Percentiles rank a stretch among this genome's conserved stretches.
phyloP scores from a whole-genome alignment of 2,888 invertebrate genomes.

The Hemistola chrysoprasaria region DNA sequence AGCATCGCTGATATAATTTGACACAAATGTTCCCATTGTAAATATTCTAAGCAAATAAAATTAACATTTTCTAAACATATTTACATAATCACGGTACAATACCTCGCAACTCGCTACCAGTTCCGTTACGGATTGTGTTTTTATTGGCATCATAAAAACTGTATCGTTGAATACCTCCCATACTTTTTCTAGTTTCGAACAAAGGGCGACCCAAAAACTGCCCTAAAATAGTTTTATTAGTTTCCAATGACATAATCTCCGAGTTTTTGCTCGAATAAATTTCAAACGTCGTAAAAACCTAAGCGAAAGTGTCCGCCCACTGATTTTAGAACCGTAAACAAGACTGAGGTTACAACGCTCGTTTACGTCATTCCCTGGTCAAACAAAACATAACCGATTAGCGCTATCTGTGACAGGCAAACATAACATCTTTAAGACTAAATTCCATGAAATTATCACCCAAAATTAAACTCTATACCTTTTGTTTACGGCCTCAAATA shows the following conservation, averaged over 20 bases:
- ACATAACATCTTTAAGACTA: conserved; percentile 60
- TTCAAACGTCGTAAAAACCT: conserved; percentile 26
- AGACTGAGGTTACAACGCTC: conserved; percentile 36
- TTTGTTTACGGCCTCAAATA: conserved; percentile 28
- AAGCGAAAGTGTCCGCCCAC: conserved; percentile 48
- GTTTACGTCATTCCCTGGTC: conserved; percentile 50
- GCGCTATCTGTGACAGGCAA: conserved; percentile 68
- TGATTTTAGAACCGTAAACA: conserved; percentile 32
- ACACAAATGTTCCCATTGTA: conserved; percentile 12
- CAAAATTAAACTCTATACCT: conserved; percentile 19
- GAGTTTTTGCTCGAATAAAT: conserved; percentile 33
- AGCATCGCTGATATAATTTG: conserved; percentile 16
- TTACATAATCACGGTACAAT: conserved; percentile 15
- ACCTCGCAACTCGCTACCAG: conserved; percentile 3
- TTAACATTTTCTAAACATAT: conserved; percentile 17
- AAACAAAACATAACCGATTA: conserved; percentile 76
- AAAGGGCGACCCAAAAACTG: conserved; percentile 36
- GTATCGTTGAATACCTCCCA: conserved; percentile 3
- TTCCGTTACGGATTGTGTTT: conserved; percentile 20
- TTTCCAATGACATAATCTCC: conserved; percentile 48
- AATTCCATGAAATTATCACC: conserved; percentile 37
- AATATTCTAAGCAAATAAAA: conserved; percentile 16
- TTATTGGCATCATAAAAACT: conserved; percentile 23
- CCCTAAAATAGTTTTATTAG: conserved; percentile 24
- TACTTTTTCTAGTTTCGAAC: conserved; percentile 18